Evolutionary conservation across 2,113 vertebrate species (phyloP).

Genomic region (Heterochromis multidens): DNA sequence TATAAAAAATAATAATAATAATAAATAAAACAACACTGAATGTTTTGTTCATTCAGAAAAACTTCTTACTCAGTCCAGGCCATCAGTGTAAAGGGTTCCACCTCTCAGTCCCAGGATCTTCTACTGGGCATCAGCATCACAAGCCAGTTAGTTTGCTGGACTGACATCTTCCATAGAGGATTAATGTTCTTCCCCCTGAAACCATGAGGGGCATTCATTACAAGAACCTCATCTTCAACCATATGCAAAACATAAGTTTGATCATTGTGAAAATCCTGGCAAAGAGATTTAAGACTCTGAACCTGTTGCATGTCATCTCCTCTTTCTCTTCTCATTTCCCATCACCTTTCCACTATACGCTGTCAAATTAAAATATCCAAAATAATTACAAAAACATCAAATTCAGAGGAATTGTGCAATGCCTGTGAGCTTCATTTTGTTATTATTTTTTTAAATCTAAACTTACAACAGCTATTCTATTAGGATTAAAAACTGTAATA

Average conservation of each 20-base stretch:
- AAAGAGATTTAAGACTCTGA: neutral
- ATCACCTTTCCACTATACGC: neutral
- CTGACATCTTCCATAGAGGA: constrained; percentile 64
- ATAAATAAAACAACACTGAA: neutral
- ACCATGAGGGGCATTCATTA: neutral
- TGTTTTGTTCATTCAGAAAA: neutral
- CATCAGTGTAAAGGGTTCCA: constrained; percentile 82
- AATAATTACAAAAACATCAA: neutral
- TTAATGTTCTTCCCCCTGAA: constrained; percentile 66
- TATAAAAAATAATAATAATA: too few relatives aligned
- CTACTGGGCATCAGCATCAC: constrained; percentile 79
- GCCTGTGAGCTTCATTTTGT: too few relatives aligned
- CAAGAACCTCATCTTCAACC: neutral
- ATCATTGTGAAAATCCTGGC: neutral
- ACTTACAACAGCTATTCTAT: neutral
- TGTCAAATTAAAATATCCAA: neutral
- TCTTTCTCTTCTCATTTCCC: neutral
- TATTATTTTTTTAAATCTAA: too few relatives aligned
- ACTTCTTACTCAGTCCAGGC: constrained; percentile 84
- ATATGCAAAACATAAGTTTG: neutral
- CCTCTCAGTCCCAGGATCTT: constrained; percentile 79
- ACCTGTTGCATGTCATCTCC: neutral
- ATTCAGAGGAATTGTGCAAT: neutral
- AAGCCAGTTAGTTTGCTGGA: constrained; percentile 58
- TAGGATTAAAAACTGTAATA: neutral